Base-by-base conservation (phyloP, 2,888 invertebrate genomes). In the Ophion slaviceki region DNA sequence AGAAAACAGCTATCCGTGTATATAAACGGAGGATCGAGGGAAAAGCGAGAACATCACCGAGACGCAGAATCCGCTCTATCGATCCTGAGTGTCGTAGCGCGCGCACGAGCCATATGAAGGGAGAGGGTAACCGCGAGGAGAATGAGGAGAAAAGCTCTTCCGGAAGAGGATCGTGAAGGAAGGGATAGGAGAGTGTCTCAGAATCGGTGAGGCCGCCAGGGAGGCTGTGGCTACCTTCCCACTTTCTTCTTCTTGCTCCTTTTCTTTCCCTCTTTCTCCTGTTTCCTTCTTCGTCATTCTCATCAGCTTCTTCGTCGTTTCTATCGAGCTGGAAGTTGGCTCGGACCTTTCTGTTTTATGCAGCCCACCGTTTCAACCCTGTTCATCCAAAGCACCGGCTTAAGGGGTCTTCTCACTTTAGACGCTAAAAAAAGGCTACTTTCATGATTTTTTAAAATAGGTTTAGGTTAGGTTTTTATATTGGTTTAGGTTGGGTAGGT, bases 11-110 rank as follows among this genome's bases (percentile, higher is more conserved):
- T 53, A 53, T 53, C 53, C 28, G 32, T 76, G 64, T 64, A 64
- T 32, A 66, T 28, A 70, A 40, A 70, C 32, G 47, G 64, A 75
- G 53, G 75, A 76, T 76, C 64, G 64, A 64, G 80, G 64, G 71
- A 79, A 84, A 77, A 80, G 82, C 82, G 64, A 70, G 76, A 78
- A 76, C 76, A 61, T 70, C 71, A 74, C 53, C 53, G 91, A 93
- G 92, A 93, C 93, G 93, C 93, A 94, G 93, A 78, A 68, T 78
- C 78, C 78, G 61, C 24, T 67, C 59, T 78, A 78, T 78, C 78
- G 78, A 78, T 78, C 78, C 45, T 57, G 24, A 92, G 78, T 77
- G 80, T 74, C 57, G 36, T 59, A 70, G 78, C 78, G 68, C 78
- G 68, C 78, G 78, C 78, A 68, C 68, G 59, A 59, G 80, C 66